A percentile compares a stretch with the other conserved stretches of the same genome.
Evolutionary conservation across 53 echinoderm and acorn worm genomes (phyloP).

Genomic region (Henricia sp.): DNA sequence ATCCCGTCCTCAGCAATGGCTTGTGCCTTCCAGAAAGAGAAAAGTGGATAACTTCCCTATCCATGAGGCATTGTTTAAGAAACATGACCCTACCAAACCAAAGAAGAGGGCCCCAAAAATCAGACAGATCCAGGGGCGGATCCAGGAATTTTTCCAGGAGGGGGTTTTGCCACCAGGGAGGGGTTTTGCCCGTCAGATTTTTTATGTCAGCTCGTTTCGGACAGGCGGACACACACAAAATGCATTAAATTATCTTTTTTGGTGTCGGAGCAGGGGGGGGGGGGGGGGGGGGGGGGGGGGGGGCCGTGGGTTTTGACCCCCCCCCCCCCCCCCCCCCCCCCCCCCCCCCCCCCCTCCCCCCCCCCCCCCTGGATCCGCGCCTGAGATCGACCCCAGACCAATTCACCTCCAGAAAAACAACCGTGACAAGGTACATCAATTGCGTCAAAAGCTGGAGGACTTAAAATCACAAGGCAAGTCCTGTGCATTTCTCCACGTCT

Average conservation of each 20-base stretch:
- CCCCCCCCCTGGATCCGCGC: too few relatives aligned
- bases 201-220: too few relatives aligned
- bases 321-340: too few relatives aligned
- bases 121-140: background rate
- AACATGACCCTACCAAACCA: background rate
- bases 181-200: too few relatives aligned
- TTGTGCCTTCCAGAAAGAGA: background rate
- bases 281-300: too few relatives aligned
- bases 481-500: slow-evolving; percentile 10
- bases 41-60: background rate
- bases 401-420: background rate
- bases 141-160: too few relatives aligned
- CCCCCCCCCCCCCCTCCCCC: too few relatives aligned
- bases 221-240: too few relatives aligned
- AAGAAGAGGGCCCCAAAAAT: background rate
- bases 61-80: background rate
- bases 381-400: background rate
- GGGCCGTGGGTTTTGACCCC: too few relatives aligned
- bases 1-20: slow-evolving; percentile 4
- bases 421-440: background rate
- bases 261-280: too few relatives aligned
- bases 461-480: background rate
- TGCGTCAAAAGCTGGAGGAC: background rate
- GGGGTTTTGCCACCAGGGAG: too few relatives aligned
- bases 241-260: too few relatives aligned